phyloP scores from a whole-genome alignment of 1,140 invertebrate genomes.

The Lucilia cuprina region DNA sequence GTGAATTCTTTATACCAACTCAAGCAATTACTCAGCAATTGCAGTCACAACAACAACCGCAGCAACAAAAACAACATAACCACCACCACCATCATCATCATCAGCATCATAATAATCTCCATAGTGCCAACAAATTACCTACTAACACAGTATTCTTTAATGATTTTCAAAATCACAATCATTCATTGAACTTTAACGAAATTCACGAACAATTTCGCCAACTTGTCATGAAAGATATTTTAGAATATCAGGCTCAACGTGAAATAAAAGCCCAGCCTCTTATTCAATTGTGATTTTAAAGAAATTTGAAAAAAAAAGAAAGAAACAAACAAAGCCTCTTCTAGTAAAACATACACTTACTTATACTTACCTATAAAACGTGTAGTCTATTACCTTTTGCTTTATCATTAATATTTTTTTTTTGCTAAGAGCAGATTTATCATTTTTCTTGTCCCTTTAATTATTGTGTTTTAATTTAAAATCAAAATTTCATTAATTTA shows the following conservation, averaged over 20 bases:
- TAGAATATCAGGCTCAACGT: slow-evolving; percentile 43
- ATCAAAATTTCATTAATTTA: neutral
- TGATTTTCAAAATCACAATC: slow-evolving; percentile 28
- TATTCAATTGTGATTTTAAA: slow-evolving; percentile 50
- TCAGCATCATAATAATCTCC: neutral
- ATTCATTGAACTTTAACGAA: slow-evolving; percentile 40
- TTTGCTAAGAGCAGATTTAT: neutral
- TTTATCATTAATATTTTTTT: neutral
- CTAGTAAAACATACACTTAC: neutral
- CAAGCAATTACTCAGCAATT: slow-evolving; percentile 26
- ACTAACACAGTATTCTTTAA: slow-evolving; percentile 15
- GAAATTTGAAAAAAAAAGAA: neutral
- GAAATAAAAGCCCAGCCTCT: slow-evolving; percentile 44
- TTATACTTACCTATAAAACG: neutral
- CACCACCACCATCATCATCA: neutral
- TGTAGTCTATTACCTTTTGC: neutral
- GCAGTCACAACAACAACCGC: slow-evolving; percentile 4
- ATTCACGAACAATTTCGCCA: slow-evolving; percentile 49
- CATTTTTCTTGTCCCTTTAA: neutral
- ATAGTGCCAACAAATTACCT: neutral
- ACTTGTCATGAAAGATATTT: slow-evolving; percentile 50
- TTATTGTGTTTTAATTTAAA: neutral
- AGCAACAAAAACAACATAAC: neutral
- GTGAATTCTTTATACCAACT: slow-evolving; percentile 27
- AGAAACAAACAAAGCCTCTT: neutral